A percentile compares a stretch with the other conserved stretches of the same genome.
These are phyloP conservation scores for Carassius carassius DNA, from an alignment of 2,113 vertebrate species.

Conservation along the genomic window DNA sequence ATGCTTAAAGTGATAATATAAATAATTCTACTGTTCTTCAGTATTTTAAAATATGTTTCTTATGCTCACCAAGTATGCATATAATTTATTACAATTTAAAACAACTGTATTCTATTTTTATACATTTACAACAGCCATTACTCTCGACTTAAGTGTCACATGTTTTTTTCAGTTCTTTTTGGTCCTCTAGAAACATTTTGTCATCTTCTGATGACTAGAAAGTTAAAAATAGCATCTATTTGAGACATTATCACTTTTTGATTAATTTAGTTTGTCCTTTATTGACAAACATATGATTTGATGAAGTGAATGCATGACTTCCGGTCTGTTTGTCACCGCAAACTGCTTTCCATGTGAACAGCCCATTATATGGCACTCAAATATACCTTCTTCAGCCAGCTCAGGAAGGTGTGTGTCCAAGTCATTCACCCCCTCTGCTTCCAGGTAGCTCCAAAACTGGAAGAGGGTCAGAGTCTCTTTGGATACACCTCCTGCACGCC, in stretches of 20 bases:
- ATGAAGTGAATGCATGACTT: not conserved
- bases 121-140: not conserved
- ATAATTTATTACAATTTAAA: not conserved
- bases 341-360: not conserved
- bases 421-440: constrained; percentile 73
- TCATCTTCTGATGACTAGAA: not conserved
- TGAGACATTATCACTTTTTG: not conserved
- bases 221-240: not conserved
- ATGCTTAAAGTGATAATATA: not conserved
- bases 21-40: no score
- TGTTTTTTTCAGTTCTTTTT: not conserved
- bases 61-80: no score
- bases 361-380: not conserved
- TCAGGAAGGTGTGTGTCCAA: constrained; percentile 84
- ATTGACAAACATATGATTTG: not conserved
- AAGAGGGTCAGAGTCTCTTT: constrained; percentile 83
- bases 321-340: not conserved
- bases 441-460: constrained; percentile 90
- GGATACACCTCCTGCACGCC: constrained; percentile 71
- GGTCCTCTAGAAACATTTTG: no score
- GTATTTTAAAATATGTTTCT: no score
- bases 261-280: not conserved
- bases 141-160: not conserved
- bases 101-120: not conserved
- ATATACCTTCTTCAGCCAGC: constrained; percentile 88